Evolutionary conservation across 2,113 vertebrate species (phyloP).

Genomic region (rat (Rattus norvegicus)): GRCr8 NC_086020.1:68244001-68244500

Average conservation of each 20-base stretch:
- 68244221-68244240: conserved; percentile 73
- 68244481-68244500: conserved; percentile 78
- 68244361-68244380: conserved; percentile 68
- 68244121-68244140: conserved; percentile 55
- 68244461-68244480: conserved; percentile 80
- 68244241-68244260: conserved; percentile 71
- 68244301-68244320: conserved; percentile 72
- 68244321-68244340: conserved; percentile 82
- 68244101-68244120: background rate
- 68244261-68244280: conserved; percentile 72
- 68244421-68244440: conserved; percentile 80
- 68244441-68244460: conserved; percentile 79
- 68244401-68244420: conserved; percentile 71
- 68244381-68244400: conserved; percentile 62
- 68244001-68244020: background rate
- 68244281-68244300: conserved; percentile 65
- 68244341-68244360: conserved; percentile 79
- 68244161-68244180: conserved; percentile 58
- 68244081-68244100: conserved; percentile 1
- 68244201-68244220: conserved; percentile 51
- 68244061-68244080: background rate
- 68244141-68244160: conserved; percentile 54
- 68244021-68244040: conserved; percentile 40
- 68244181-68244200: conserved; percentile 61
- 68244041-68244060: background rate